Evolutionary conservation across 2,113 vertebrate genomes (phyloP).

Genomic region (Chloebia gouldiae): DNA sequence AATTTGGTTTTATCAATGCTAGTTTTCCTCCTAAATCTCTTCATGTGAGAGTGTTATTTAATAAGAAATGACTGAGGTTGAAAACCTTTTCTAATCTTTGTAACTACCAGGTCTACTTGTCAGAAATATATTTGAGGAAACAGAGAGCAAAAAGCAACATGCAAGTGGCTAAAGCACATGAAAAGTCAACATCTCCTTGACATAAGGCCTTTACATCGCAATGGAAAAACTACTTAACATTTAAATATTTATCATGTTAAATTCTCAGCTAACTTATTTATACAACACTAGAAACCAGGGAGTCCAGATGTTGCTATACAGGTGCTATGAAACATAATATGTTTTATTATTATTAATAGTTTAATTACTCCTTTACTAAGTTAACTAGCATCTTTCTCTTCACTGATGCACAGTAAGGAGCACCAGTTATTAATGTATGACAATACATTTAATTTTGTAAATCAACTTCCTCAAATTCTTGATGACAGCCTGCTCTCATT

Average conservation of each 20-base stretch:
- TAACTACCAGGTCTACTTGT: neutral
- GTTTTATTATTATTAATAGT: too few relatives aligned
- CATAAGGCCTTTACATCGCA: neutral
- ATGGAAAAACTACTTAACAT: neutral
- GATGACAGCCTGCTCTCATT: neutral
- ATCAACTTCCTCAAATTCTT: neutral
- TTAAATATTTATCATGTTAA: neutral
- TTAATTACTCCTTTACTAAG: neutral
- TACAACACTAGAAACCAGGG: neutral
- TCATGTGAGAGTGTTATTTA: neutral
- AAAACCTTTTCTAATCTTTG: neutral
- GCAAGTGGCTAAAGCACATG: neutral
- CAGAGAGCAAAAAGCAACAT: neutral
- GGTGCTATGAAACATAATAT: neutral
- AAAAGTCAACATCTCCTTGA: neutral
- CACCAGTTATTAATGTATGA: neutral
- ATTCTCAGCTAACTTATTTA: neutral
- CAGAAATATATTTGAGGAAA: neutral
- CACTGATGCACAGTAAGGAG: neutral
- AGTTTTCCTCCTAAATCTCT: neutral
- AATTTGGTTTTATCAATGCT: neutral
- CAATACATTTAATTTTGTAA: neutral
- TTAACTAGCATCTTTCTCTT: neutral
- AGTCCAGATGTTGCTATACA: neutral
- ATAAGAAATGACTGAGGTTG: neutral